Evolutionary conservation across 2,113 vertebrate species (phyloP), one percentile per base, ranked within the genome.

Genomic region (Syngnathus scovelli): DNA sequence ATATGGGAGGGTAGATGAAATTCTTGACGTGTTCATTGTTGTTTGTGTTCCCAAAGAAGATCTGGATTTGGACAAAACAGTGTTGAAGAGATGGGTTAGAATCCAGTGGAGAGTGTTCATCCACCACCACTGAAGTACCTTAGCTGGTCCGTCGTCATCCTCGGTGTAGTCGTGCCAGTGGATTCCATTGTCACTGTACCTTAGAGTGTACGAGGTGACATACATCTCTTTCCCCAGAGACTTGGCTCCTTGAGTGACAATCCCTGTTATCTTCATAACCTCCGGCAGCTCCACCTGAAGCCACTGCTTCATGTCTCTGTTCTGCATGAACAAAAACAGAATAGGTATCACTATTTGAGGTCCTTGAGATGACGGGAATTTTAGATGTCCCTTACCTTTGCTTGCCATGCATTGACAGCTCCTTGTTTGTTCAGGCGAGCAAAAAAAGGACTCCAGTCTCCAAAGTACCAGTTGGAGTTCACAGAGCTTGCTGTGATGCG

Each of bases 1-100:
- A 91, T 70, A 99, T 95, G 6, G 96, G 94, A 7, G 96, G 94
- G 61, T 93, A 90, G 66, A 99, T 92, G 78, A 94, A 94, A 85
- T 96, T 93, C 87, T 91, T 97, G 73, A 88, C 71, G 0, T 94
- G 93, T 58, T 86, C 78, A 0, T 71, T 83, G 76, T 85, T 89
- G 68, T 98, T 85, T 5, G 66, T 85, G 61, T 99, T 99, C 70
- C 94, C 97, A 15, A 61, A 7, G 63, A 98, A 98, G 56, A 90
- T 85, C 97, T 99, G 89, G 9, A 90, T 90, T 77, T 55, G 74
- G 7, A 75, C 68, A 68, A 38, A 68, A 67, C 52, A 36, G 13
- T 1, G 6, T 33, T 1, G 67, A 3, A 36, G 7, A 21, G 3
- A 27, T 10, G 0, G 2, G 65, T 71, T 10, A 49, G 59, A 70